These are phyloP conservation scores for Cuculus canorus DNA, from an alignment of 2,797 vertebrate species.

Conservation along the genomic window DNA sequence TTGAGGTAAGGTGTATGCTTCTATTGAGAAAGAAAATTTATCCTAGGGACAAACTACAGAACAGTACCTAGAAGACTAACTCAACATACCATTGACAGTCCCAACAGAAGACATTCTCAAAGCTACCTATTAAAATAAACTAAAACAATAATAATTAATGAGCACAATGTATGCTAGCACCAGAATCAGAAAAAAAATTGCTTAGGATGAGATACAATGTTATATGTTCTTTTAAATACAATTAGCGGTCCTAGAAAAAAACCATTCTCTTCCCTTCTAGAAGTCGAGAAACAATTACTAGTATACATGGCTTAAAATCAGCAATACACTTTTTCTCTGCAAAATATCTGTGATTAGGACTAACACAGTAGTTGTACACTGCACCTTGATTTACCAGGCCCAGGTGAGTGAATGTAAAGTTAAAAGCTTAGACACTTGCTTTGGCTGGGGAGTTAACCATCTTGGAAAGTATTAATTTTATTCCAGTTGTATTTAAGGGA, in stretches of 20 bases:
- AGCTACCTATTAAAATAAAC: background rate
- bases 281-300: background rate
- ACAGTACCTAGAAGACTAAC: background rate
- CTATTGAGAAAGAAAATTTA: background rate
- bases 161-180: background rate
- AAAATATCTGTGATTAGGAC: background rate
- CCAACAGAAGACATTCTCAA: background rate
- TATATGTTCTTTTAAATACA: background rate
- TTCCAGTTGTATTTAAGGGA: background rate
- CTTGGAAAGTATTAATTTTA: background rate
- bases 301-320: background rate
- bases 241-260: background rate
- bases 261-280: background rate
- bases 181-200: rapidly evolving
- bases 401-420: background rate
- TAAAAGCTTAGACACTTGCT: background rate
- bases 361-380: background rate
- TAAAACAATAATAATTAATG: background rate
- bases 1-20: background rate
- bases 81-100: background rate
- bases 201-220: background rate
- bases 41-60: background rate
- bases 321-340: background rate
- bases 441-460: background rate
- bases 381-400: background rate